Base-by-base conservation (phyloP, 2,797 vertebrate genomes). In the Phrynocephalus guinanensis region DNA sequence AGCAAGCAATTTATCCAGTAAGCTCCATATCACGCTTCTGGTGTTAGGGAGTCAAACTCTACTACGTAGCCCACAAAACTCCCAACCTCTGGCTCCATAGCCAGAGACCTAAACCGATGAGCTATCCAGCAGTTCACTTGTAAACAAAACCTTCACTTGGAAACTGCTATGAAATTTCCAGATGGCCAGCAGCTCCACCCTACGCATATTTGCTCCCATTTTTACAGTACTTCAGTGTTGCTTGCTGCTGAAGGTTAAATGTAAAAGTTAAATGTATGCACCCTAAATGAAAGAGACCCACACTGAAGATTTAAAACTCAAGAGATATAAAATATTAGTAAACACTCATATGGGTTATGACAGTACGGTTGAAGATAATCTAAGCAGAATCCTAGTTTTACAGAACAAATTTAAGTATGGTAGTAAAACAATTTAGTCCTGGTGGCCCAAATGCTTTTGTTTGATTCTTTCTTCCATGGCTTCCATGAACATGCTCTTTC, bases 381-480 rank as follows among this genome's bases (percentile, higher is more conserved):
- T 33, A 79, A 79, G 5, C 26, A 30, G 73, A 52, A 10, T 82
- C 6, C 52, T n/a, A 15, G 1, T 24, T 72, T 67, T 5, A 48
- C 0, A 1, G 63, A 16, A n/a, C 76, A 72, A 38, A 13, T 15
- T 5, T 52, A 73, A 15, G 6, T 44, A 16, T 73, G 20, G 13
- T 71, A 10, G 38, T 75, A 75, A 84, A 88, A 88, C 50, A 63
- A 20, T 22, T 50, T 28, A 63, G 1, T 4, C 2, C 10, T 50
- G 18, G 9, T n/a, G 26, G 56, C 16, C 16, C 0, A 84, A 68
- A 50, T 0, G 44, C 79, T 79, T 38, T 33, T 5, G 38, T 44
- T 76, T 24, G 44, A 0, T 0, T 5, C 2, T 16, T 87, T 48
- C 5, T 24, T 56, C 44, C 3, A 38, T 72, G 81, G 22, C 9